Conservation (phyloP, 2,797 vertebrate species). For the Pipistrellus kuhlii region DNA sequence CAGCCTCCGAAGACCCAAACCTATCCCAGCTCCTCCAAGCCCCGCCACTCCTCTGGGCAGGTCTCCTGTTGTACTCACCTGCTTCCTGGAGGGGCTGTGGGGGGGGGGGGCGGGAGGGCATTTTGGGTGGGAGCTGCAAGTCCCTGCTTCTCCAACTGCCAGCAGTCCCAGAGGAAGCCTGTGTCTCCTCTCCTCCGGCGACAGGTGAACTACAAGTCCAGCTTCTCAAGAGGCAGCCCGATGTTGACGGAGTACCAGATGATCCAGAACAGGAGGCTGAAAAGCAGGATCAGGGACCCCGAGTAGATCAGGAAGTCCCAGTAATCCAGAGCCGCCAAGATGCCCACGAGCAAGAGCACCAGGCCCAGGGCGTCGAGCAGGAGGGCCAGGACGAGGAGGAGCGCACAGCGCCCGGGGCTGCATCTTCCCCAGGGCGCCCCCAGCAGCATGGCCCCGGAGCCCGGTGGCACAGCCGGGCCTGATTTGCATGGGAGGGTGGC, state of each 20-base stretch:
- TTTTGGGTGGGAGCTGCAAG: neutral
- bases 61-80: constrained; percentile 64
- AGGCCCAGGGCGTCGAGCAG: constrained; percentile 89
- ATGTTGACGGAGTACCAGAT: constrained; percentile 94
- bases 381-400: constrained; percentile 88
- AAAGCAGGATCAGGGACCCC: constrained; percentile 91
- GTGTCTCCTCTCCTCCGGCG: neutral
- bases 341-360: constrained; percentile 90
- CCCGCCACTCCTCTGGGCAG: neutral
- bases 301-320: constrained; percentile 95
- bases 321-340: constrained; percentile 88
- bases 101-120: fast-evolving
- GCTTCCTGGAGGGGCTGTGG: neutral
- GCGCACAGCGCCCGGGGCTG: constrained; percentile 65
- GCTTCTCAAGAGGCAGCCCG: constrained; percentile 87
- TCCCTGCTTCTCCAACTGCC: neutral
- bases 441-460: constrained; percentile 84
- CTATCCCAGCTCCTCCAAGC: neutral
- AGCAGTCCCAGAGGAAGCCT: no score
- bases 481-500: constrained; percentile 73
- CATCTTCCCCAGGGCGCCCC: constrained; percentile 42
- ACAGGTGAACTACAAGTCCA: constrained; percentile 47
- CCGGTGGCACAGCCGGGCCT: neutral
- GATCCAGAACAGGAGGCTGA: constrained; percentile 93
- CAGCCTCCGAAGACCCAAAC: neutral